Base-by-base conservation (phyloP, 1,140 invertebrate genomes). In the Aphelenchoides avenae region DNA sequence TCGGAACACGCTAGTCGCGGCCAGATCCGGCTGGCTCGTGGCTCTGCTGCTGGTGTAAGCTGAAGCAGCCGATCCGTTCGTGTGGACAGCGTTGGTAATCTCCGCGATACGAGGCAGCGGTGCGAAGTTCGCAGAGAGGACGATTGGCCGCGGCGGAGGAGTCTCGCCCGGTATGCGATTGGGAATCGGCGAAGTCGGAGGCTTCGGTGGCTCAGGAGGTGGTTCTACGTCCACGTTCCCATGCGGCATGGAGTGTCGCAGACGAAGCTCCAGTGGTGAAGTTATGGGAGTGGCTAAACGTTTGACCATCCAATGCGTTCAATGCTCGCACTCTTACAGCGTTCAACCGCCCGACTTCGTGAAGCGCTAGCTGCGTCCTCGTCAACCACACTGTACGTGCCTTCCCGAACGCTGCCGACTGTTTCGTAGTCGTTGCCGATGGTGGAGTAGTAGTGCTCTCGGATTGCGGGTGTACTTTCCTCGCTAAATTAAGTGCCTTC, bases 371-470 rank as follows among this genome's bases (percentile, higher is more conserved):
- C n/a, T n/a, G n/a, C n/a, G n/a, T n/a, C n/a, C n/a, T n/a, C n/a
- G n/a, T n/a, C n/a, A n/a, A n/a, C n/a, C n/a, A n/a, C n/a, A n/a
- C n/a, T n/a, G n/a, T n/a, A n/a, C n/a, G n/a, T n/a, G n/a, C n/a
- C n/a, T n/a, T n/a, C n/a, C n/a, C n/a, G n/a, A n/a, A n/a, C 40
- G 5, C 39, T 29, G 5, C 66, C 22, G 7, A 66, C 64, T n/a
- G 64, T 49, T 26, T 66, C 64, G 43, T 66, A 66, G 24, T 66
- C 64, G 54, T 66, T 70, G 0, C 48, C 61, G 13, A 66, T 66
- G 13, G 64, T 71, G 0, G 68, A 71, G 40, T 66, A 66, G 52
- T 66, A 66, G 31, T 66, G 65, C 37, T 66, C 64, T 31, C 61
- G 56, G 27, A 26, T 61, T 40, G 26, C 42, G n/a, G 4, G 37